Base-by-base conservation (phyloP, 2,113 vertebrate species). In the Amia ocellicauda region DNA sequence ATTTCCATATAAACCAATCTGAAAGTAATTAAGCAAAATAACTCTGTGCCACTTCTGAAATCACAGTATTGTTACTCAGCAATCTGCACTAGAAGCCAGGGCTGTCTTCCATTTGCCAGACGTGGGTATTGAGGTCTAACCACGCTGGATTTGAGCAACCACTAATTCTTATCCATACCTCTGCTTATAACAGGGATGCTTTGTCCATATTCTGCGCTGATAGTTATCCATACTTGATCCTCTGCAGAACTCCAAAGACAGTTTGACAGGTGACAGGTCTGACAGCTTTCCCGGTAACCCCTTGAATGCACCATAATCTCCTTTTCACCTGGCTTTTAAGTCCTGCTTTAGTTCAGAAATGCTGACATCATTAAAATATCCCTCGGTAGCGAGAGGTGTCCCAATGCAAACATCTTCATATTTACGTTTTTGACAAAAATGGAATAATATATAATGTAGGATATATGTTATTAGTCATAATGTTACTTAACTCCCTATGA, bases 191-290 rank as follows among this genome's bases (percentile, higher is more conserved):
- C 27, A 50, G 41, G 11, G 8, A 14, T 42, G 62, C 40, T 56
- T 57, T 45, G 40, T 64, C 61, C 50, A 19, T 10, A 19, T 16
- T 55, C 19, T 56, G 52, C 53, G 62, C 62, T 57, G 52, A 45
- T 60, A 16, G 49, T 20, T 59, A 16, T 43, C n/a, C 64, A 27
- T 52, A 17, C 24, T 11, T 47, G 59, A 41, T 29, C 62, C 62
- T 64, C 52, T 16, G 47, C 54, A 66, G 64, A 58, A 61, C 62
- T 62, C 66, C 56, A 42, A 59, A 60, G 53, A 40, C 64, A 62
- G 68, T 43, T 63, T 65, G n/a, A n/a, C n/a, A n/a, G n/a, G n/a
- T 69, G 72, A 72, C 64, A 68, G 68, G 42, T 71, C 40, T 67
- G 67, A 70, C 57, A 64, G 58, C 57, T 65, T 54, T 60, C 67